These are phyloP conservation scores for Atopsyche davidsoni DNA, from an alignment of 1,140 invertebrate genomes.

Conservation along the genomic window DNA sequence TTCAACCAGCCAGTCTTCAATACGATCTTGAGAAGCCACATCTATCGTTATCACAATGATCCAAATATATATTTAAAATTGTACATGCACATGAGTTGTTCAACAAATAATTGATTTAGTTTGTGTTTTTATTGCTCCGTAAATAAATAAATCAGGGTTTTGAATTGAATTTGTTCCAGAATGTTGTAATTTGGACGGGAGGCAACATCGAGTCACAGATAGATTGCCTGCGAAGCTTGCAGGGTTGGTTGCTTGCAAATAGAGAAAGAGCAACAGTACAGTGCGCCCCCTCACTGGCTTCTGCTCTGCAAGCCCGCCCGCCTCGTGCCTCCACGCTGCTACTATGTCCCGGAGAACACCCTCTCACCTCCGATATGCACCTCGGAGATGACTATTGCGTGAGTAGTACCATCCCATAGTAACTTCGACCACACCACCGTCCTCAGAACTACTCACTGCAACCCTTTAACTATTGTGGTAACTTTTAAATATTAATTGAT, in stretches of 20 bases:
- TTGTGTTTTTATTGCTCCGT: not conserved
- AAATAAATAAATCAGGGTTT: not conserved
- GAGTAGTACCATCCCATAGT: too few species aligned
- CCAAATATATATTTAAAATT: not conserved
- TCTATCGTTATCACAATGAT: not conserved
- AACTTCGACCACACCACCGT: too few species aligned
- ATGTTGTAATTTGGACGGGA: constrained; percentile 23
- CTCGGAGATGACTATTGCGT: constrained; percentile 20
- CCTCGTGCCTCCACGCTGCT: constrained; percentile 6
- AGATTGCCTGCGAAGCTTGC: constrained; percentile 5
- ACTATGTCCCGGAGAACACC: constrained; percentile 18
- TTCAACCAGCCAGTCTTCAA: not conserved
- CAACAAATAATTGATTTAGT: not conserved
- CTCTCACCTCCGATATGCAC: constrained; percentile 7
- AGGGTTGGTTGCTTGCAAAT: constrained; percentile 9
- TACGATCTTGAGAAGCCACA: not conserved
- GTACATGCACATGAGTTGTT: not conserved
- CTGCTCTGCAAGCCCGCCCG: constrained; percentile 6
- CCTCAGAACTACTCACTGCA: too few species aligned
- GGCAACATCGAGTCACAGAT: constrained; percentile 17
- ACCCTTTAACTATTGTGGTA: not conserved
- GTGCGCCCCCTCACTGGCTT: constrained; percentile 13
- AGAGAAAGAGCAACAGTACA: constrained; percentile 4
- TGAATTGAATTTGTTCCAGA: constrained; percentile 12
- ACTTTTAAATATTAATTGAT: too few species aligned